Percentiles rank a stretch among this genome's conserved stretches.
phyloP scores from a whole-genome alignment of 2,888 invertebrate species.

The Drosophila flavopinicola region DNA sequence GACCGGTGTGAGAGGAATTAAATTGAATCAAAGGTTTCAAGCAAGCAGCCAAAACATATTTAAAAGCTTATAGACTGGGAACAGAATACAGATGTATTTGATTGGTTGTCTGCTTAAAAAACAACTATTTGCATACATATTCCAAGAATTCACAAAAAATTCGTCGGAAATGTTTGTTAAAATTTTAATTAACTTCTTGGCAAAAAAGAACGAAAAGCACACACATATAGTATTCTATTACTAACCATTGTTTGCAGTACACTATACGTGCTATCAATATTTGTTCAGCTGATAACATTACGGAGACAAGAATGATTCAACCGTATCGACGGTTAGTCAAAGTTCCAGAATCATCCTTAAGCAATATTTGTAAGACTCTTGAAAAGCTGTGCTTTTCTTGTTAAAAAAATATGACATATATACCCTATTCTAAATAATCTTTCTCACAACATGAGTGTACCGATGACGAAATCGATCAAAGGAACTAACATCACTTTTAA shows the following conservation, averaged over 20 bases:
- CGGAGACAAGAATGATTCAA: neutral
- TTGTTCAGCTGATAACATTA: conserved; percentile 2
- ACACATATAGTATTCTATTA: neutral
- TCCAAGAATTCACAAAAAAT: neutral
- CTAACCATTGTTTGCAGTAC: neutral
- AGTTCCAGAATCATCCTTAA: neutral
- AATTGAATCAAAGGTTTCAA: neutral
- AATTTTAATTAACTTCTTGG: neutral
- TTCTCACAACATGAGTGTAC: neutral
- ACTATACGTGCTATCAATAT: neutral
- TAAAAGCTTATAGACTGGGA: fast-evolving
- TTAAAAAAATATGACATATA: too few species aligned
- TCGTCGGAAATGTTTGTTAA: too few species aligned
- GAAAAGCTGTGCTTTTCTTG: too few species aligned
- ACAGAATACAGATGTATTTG: too few species aligned
- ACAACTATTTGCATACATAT: neutral
- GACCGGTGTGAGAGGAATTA: neutral
- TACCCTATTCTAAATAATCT: neutral
- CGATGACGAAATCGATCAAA: neutral
- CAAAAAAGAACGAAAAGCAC: neutral
- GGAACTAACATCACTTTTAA: too few species aligned
- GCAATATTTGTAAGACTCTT: neutral
- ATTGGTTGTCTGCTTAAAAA: neutral
- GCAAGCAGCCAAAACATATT: neutral
- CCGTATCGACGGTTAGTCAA: neutral